Base-by-base conservation (phyloP, 2,797 vertebrate genomes). In the Pseudopleuronectes americanus region DNA sequence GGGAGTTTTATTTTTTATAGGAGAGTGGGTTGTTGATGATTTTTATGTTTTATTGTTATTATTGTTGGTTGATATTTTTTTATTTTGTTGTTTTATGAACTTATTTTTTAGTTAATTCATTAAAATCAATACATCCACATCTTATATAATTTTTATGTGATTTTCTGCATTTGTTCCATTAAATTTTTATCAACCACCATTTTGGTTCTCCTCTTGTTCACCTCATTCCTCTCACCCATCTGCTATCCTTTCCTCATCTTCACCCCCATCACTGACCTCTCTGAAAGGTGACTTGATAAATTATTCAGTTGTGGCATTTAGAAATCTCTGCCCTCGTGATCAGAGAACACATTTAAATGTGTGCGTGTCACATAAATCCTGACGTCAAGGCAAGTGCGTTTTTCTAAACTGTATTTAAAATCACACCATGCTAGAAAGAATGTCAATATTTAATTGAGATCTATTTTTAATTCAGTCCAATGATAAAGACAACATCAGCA, bases 261-360 rank as follows among this genome's bases (percentile, higher is more conserved):
- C 31, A 36, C 17, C 54, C 55, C 65, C 57, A 75, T 80, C 80
- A 69, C 66, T 21, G 55, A 57, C 68, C 74, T 74, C 79, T 80
- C 64, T 78, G 43, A 84, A 77, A 84, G 80, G 83, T 88, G 61
- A 71, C 77, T 68, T 81, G 61, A 87, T 92, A 59, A 90, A 92
- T 92, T 87, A 91, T 92, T 90, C 87, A 90, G 68, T 48, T 63
- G 54, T 83, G 84, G 57, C 83, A 84, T 91, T 91, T 86, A 76
- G 65, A 84, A 79, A 78, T 83, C 57, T 71, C 68, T 83, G 70
- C 69, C 61, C 79, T 77, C 74, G 76, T 77, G 67, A 77, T 54
- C 59, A 68, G 67, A 71, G 52, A 59, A 52, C 60, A 79, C 31
- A 79, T 71, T 59, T 63, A 41, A 77, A 61, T 45, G 24, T 71